These are phyloP conservation scores for Lasioglossum lativentre DNA, from an alignment of 2,888 invertebrate genomes.

Conservation along the genomic window DNA sequence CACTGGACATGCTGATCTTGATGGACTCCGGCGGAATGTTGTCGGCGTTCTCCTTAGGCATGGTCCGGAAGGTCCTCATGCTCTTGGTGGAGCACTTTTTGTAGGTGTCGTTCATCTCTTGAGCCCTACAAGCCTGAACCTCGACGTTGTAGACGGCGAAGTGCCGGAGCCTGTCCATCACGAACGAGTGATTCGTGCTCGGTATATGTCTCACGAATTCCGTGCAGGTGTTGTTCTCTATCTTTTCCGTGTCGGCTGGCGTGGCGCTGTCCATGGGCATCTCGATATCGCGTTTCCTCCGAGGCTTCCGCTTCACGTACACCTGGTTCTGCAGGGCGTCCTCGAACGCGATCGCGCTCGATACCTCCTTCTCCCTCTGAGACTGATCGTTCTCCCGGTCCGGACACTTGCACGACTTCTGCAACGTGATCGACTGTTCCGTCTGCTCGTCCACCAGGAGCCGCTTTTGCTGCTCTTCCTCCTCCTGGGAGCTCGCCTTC, in stretches of 20 bases:
- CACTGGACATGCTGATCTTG: constrained; percentile 69
- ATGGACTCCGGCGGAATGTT: constrained; percentile 79
- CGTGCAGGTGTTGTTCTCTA: constrained; percentile 61
- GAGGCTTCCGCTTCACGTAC: constrained; percentile 85
- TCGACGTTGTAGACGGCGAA: constrained; percentile 91
- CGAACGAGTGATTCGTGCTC: constrained; percentile 82
- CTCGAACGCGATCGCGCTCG: constrained; percentile 90
- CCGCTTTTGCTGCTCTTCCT: constrained; percentile 76
- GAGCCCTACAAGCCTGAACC: constrained; percentile 91
- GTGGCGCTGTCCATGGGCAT: background rate
- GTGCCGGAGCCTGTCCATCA: constrained; percentile 89
- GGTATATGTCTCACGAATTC: constrained; percentile 74
- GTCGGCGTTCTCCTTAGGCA: constrained; percentile 81
- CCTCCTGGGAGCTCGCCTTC: constrained; percentile 74
- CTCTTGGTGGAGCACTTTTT: constrained; percentile 86
- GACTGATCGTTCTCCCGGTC: constrained; percentile 83
- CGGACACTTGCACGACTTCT: constrained; percentile 83
- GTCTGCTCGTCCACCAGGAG: constrained; percentile 72
- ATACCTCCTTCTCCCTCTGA: constrained; percentile 87
- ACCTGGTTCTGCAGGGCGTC: constrained; percentile 92
- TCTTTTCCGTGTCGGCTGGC: constrained; percentile 11
- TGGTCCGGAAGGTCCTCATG: constrained; percentile 85
- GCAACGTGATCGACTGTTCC: constrained; percentile 64
- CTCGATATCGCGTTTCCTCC: constrained; percentile 70
- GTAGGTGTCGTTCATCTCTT: constrained; percentile 84